Conservation (phyloP, 1,140 invertebrate species). For the Subanguina moxae region DNA sequence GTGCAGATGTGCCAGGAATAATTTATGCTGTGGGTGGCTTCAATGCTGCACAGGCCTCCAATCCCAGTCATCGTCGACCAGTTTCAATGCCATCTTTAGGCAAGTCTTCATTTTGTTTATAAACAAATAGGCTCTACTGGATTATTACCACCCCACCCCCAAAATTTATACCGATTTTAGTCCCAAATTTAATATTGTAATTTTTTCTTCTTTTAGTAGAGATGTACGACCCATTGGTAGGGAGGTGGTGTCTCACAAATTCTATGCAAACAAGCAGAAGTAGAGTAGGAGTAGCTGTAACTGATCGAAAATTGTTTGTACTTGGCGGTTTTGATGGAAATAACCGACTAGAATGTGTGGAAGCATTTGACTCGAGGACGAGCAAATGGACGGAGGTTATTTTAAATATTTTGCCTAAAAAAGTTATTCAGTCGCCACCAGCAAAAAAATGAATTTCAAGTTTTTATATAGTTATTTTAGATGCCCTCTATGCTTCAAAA, state of each 20-base stretch:
- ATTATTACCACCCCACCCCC: no score
- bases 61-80: slow-evolving; percentile 1
- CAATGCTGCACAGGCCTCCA: neutral
- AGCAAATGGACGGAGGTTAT: slow-evolving; percentile 73
- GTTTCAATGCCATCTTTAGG: no score
- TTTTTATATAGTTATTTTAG: slow-evolving; percentile 6
- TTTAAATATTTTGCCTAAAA: neutral
- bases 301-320: slow-evolving; percentile 67
- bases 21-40: slow-evolving; percentile 84
- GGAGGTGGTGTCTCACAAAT: slow-evolving; percentile 72
- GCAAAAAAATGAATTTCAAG: no score
- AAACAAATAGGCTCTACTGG: no score
- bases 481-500: slow-evolving; percentile 20
- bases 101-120: neutral
- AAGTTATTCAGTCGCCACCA: no score
- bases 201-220: slow-evolving; percentile 65
- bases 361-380: slow-evolving; percentile 74
- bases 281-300: slow-evolving; percentile 77
- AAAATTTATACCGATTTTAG: no score
- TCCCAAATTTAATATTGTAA: no score
- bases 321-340: slow-evolving; percentile 73
- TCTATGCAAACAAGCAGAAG: slow-evolving; percentile 79
- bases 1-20: slow-evolving; percentile 71
- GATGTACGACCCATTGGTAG: slow-evolving; percentile 76
- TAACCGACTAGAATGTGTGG: slow-evolving; percentile 78